Evolutionary conservation across 2,113 vertebrate genomes (phyloP).

Genomic region (Seriola dumerili): DNA sequence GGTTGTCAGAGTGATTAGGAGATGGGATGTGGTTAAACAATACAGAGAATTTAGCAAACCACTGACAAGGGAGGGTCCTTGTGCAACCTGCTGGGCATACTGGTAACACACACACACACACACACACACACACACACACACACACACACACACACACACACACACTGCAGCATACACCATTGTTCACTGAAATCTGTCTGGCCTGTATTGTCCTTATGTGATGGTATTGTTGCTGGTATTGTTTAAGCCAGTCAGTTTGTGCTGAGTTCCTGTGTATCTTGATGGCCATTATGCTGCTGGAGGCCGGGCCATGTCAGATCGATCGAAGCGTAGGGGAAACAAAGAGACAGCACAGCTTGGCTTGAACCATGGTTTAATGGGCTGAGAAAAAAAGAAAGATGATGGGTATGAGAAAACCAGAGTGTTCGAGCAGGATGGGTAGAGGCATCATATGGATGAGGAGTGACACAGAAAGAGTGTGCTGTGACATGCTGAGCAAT

Average conservation of each 20-base stretch:
- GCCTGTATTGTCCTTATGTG: constrained; percentile 66
- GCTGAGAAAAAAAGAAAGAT: constrained; percentile 47
- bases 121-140: constrained; percentile 15
- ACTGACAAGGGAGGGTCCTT: constrained; percentile 28
- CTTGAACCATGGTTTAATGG: constrained; percentile 50
- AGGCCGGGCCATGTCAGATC: constrained; percentile 60
- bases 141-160: constrained; percentile 21
- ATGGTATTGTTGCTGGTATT: constrained; percentile 68
- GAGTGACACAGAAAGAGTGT: constrained; percentile 30
- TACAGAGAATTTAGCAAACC: constrained; percentile 40
- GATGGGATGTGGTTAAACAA: constrained; percentile 51
- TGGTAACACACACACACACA: constrained; percentile 55
- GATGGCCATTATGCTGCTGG: constrained; percentile 58
- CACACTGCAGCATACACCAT: constrained; percentile 18
- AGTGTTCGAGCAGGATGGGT: constrained; percentile 19
- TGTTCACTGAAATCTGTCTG: constrained; percentile 64
- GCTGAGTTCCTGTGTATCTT: constrained; percentile 55
- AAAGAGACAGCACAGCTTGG: constrained; percentile 68
- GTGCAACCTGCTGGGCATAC: constrained; percentile 75
- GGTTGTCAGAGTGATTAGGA: constrained; percentile 55
- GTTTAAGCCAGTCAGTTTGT: constrained; percentile 58
- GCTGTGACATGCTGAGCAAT: constrained; percentile 7
- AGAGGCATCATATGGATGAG: constrained; percentile 28
- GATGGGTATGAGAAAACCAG: constrained; percentile 46
- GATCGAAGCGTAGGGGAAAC: constrained; percentile 60